phyloP scores from a whole-genome alignment of 1,140 invertebrate genomes.

The Paralvinella palmiformis region DNA sequence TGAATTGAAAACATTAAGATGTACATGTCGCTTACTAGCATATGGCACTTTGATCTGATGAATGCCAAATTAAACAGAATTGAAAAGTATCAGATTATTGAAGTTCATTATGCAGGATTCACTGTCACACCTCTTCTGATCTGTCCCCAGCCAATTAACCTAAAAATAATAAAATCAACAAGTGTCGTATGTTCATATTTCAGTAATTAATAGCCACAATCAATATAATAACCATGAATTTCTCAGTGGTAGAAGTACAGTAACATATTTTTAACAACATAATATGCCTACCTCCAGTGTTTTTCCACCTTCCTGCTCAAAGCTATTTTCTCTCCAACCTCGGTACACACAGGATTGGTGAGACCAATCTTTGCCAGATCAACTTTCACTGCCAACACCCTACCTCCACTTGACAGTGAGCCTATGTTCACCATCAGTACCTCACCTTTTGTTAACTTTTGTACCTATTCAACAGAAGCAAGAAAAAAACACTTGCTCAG shows the following conservation, averaged over 20 bases:
- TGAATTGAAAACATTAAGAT: too few relatives aligned
- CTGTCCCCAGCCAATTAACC: slow-evolving; percentile 94
- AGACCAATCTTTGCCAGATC: slow-evolving; percentile 97
- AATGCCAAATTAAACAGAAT: too few relatives aligned
- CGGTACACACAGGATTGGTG: slow-evolving; percentile 96
- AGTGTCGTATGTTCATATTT: neutral
- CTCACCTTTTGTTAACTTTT: slow-evolving; percentile 79
- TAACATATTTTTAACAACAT: neutral
- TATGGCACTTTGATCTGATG: too few relatives aligned
- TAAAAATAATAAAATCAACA: slow-evolving; percentile 48
- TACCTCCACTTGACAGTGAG: slow-evolving; percentile 93
- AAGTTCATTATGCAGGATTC: too few relatives aligned
- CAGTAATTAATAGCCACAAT: neutral
- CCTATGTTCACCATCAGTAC: slow-evolving; percentile 98
- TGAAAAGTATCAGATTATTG: too few relatives aligned
- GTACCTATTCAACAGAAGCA: slow-evolving; percentile 64
- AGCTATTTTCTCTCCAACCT: slow-evolving; percentile 97
- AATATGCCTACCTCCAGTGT: slow-evolving; percentile 81
- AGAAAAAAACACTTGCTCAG: too few relatives aligned
- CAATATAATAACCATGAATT: neutral
- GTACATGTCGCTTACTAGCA: too few relatives aligned
- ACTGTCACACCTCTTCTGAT: slow-evolving; percentile 88
- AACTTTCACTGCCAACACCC: slow-evolving; percentile 90
- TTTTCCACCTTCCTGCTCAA: slow-evolving; percentile 96
- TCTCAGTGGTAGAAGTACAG: neutral